Base-by-base conservation (phyloP, 2,113 vertebrate species). In the Ceyx margarethae region DNA sequence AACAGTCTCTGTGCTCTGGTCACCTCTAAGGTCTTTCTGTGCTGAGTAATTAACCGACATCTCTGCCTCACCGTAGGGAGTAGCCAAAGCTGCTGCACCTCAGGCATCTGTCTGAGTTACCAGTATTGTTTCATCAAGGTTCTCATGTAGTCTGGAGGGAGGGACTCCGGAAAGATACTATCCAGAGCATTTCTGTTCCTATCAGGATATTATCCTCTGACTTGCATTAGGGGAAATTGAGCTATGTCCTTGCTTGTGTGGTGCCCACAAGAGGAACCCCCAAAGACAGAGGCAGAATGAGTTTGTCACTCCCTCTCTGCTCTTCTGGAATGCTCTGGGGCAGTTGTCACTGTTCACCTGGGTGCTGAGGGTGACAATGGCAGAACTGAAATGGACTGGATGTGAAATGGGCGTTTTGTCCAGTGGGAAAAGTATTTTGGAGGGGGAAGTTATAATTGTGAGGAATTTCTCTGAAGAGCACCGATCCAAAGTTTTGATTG, bases 401-500 rank as follows among this genome's bases (percentile, higher is more conserved):
- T 67, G 60, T 40, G 50, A 79, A 92, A 50, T 1, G 1, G 14
- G 43, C 4, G 3, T 42, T 91, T 80, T 50, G 23, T 58, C 57
- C 67, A 37, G 12, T 6, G 1, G 17, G 23, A 72, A 71, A 21
- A 81, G 21, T 40, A 11, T 83, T 93, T 90, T 72, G 45, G 33
- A 65, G 19, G 29, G 37, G 13, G 31, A 82, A 62, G 51, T 62
- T 53, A 75, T 6, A 93, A 40, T 23, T 2, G 4, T 0, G 1
- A 82, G 60, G 81, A 85, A 40, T 89, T 89, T 71, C 1, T 8
- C 56, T 77, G 81, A 91, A 56, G 22, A 91, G 43, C 4, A 15
- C 50, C 1, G 35, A 89, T 87, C 40, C 81, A 33, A 92, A 94
- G 56, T 96, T 93, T 89, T 95, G 87, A 95, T 93, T 93, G 92